These are phyloP conservation scores for Anthopleura sola DNA, from an alignment of 64 coral and sea anemone species.

Conservation along the genomic window DNA sequence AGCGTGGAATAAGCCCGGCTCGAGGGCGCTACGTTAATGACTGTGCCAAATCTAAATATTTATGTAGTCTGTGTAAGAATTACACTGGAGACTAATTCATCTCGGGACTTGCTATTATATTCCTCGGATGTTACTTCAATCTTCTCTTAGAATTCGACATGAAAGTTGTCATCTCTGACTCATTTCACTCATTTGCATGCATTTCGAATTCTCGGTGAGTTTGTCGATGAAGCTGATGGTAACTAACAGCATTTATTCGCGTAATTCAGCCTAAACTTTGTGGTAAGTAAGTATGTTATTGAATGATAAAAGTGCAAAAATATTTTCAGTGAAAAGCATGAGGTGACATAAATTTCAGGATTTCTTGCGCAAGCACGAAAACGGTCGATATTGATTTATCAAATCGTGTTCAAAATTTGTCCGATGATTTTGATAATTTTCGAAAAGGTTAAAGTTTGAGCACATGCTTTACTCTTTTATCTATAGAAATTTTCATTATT, in stretches of 20 bases:
- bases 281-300: background rate
- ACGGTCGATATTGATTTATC: background rate
- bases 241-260: background rate
- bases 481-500: too few species aligned
- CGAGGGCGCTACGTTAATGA: background rate
- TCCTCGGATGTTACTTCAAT: background rate
- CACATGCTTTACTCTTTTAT: too few species aligned
- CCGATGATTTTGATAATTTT: background rate
- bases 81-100: background rate
- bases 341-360: too few species aligned
- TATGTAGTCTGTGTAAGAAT: background rate
- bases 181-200: background rate
- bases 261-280: background rate
- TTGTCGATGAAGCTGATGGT: background rate
- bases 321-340: background rate
- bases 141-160: background rate
- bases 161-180: background rate
- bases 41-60: background rate
- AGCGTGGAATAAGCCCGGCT: background rate
- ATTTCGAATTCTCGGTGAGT: background rate
- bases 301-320: background rate
- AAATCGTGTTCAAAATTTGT: background rate
- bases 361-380: too few species aligned
- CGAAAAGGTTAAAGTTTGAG: too few species aligned
- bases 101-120: background rate